A percentile compares a stretch with the other conserved stretches of the same genome.
phyloP scores from a whole-genome alignment of 2,888 invertebrate genomes.

The Eumerus sabulonum region DNA sequence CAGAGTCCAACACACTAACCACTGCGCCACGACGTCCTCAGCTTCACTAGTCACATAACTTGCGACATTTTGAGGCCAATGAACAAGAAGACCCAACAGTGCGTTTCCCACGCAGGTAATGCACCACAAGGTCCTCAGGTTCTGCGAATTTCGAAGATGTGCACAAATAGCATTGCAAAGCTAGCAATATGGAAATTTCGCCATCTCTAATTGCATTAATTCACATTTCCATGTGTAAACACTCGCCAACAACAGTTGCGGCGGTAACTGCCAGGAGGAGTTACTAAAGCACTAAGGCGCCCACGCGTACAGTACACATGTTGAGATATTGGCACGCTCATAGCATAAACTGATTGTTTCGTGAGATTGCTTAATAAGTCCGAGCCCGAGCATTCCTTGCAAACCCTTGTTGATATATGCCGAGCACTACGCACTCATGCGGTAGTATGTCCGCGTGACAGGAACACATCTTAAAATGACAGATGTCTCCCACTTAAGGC shows the following conservation, averaged over 20 bases:
- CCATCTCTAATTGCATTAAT: slow-evolving; percentile 42
- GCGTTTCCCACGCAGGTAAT: no score
- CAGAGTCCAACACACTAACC: no score
- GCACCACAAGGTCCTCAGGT: no score
- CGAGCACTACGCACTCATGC: no score
- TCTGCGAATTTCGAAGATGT: not conserved
- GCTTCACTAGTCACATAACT: no score
- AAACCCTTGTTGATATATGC: not conserved
- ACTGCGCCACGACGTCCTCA: no score
- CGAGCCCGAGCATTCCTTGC: slow-evolving; percentile 2
- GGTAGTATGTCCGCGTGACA: slow-evolving; percentile 17
- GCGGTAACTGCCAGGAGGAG: no score
- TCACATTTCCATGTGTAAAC: slow-evolving; percentile 11
- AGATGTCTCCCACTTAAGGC: not conserved
- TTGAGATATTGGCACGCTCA: slow-evolving; percentile 3
- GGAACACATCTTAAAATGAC: slow-evolving; percentile 9
- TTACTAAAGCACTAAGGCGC: no score
- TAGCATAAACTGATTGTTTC: slow-evolving; percentile 25
- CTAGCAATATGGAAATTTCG: slow-evolving; percentile 26
- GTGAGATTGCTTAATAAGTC: slow-evolving; percentile 25
- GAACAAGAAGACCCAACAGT: no score
- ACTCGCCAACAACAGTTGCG: not conserved
- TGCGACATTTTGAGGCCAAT: no score
- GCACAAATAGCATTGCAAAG: slow-evolving; percentile 20
- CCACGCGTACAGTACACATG: no score